Percentiles rank a stretch among this genome's conserved stretches.
phyloP scores from a whole-genome alignment of 2,888 invertebrate genomes.

The Clostera curtula region DNA sequence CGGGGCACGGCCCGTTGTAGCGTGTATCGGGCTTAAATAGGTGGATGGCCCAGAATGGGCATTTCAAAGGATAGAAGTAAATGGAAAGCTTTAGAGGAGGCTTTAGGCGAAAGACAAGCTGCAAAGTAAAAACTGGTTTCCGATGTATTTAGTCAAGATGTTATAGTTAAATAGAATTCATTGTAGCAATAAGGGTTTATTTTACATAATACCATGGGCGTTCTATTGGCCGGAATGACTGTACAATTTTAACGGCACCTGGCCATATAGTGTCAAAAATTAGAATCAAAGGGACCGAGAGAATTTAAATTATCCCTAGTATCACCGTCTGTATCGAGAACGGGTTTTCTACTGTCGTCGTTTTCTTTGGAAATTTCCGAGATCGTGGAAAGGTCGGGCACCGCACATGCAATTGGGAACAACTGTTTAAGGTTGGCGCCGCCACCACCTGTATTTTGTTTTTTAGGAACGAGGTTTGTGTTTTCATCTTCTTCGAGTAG shows the following conservation, averaged over 20 bases:
- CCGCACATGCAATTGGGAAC: slow-evolving; percentile 50
- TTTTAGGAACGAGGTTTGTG: slow-evolving; percentile 18
- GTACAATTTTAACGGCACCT: slow-evolving; percentile 4
- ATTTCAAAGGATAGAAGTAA: no score
- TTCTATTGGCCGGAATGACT: no score
- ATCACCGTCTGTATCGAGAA: slow-evolving; percentile 20
- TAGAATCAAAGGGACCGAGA: slow-evolving; percentile 19
- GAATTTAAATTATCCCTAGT: slow-evolving; percentile 27
- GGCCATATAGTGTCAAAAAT: slow-evolving; percentile 8
- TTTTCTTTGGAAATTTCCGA: slow-evolving; percentile 54
- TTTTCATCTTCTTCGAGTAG: slow-evolving; percentile 57
- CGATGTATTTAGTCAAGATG: no score
- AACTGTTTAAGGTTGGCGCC: slow-evolving; percentile 46
- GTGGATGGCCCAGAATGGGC: no score
- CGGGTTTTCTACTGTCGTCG: slow-evolving; percentile 30
- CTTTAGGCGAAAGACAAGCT: no score
- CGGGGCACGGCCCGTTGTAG: no score
- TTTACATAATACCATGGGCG: no score
- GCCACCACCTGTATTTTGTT: slow-evolving; percentile 16
- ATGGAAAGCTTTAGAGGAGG: no score
- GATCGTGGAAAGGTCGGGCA: slow-evolving; percentile 59
- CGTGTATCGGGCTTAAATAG: no score
- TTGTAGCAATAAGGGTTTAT: no score
- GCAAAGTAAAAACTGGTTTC: no score
- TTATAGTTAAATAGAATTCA: no score